A percentile compares a stretch with the other conserved stretches of the same genome.
Conservation (phyloP, 2,888 invertebrate genomes). For the Orthosia incerta region DNA sequence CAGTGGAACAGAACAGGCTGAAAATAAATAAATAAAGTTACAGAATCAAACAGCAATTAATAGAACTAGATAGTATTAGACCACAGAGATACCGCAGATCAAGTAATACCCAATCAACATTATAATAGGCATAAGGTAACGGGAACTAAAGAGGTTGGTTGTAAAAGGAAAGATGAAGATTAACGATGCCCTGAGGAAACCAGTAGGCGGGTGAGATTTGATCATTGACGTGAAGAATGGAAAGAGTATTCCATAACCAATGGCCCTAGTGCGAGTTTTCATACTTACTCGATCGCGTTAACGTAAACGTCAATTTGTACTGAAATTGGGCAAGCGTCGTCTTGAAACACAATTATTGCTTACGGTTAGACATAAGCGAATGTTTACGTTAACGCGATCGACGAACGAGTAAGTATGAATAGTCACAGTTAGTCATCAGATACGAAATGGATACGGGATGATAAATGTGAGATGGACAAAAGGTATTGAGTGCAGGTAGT, state of each 20-base stretch:
- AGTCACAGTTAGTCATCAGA: no score
- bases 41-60: background rate
- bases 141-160: slow-evolving; percentile 36
- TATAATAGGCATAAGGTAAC: slow-evolving; percentile 43
- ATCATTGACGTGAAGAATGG: background rate
- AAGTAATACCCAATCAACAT: slow-evolving; percentile 22
- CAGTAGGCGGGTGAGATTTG: slow-evolving; percentile 39
- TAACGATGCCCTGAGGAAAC: slow-evolving; percentile 26
- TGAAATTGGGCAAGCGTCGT: no score
- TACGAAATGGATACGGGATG: no score
- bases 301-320: no score
- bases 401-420: no score
- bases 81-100: slow-evolving; percentile 46
- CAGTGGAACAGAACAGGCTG: no score
- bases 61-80: slow-evolving; percentile 23
- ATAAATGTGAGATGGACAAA: no score
- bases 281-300: no score
- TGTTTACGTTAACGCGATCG: no score
- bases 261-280: no score
- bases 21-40: background rate
- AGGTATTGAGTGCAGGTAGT: background rate
- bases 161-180: slow-evolving; percentile 49
- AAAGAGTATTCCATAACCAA: background rate
- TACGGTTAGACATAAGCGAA: no score
- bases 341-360: no score